Conservation (phyloP, 2,113 vertebrate genomes). For the Gulo gulo region DNA sequence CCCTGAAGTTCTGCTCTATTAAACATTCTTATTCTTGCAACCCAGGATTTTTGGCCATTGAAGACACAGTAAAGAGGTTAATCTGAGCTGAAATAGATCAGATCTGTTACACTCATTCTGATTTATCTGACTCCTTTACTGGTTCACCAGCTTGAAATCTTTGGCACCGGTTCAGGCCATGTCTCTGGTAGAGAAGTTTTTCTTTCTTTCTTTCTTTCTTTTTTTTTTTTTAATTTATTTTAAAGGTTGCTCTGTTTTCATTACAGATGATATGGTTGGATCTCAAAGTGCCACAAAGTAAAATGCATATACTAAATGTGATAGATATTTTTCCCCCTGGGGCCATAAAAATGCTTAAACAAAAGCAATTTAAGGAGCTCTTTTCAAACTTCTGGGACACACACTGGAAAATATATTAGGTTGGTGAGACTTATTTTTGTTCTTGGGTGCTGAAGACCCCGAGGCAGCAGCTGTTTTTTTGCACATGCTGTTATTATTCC, state of each 20-base stretch:
- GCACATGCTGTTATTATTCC: neutral
- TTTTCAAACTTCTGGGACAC: neutral
- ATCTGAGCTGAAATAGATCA: conserved; percentile 78
- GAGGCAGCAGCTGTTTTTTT: conserved; percentile 5
- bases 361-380: conserved; percentile 48
- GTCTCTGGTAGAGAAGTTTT: conserved; percentile 54
- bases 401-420: neutral
- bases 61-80: conserved; percentile 73
- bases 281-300: conserved; percentile 60
- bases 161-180: conserved; percentile 82
- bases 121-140: conserved; percentile 79
- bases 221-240: neutral
- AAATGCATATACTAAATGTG: conserved; percentile 68
- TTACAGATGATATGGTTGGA: conserved; percentile 71
- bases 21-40: conserved; percentile 74
- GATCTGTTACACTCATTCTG: conserved; percentile 78
- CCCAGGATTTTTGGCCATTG: conserved; percentile 73
- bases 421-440: conserved; percentile 20
- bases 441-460: neutral
- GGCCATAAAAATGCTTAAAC: conserved; percentile 61
- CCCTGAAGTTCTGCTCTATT: conserved; percentile 72
- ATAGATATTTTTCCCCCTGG: neutral
- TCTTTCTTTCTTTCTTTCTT: neutral
- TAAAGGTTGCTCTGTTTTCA: conserved; percentile 75
- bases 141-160: conserved; percentile 82